Evolutionary conservation across 2,797 vertebrate species (phyloP).

Genomic region (Melanotaenia nigrans): DNA sequence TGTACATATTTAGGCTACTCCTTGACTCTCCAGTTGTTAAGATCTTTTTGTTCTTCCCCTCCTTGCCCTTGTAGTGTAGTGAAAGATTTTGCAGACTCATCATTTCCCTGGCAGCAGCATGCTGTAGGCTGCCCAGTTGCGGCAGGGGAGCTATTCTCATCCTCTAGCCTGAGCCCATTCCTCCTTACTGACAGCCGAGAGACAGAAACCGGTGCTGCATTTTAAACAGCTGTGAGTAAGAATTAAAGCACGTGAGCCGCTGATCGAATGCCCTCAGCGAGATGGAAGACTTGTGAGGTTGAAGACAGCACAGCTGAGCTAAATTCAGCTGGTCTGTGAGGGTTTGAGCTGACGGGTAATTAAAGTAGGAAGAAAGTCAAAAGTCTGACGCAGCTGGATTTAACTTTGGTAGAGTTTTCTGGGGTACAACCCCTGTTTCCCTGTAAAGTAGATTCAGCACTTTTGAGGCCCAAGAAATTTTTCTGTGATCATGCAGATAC

Average conservation of each 20-base stretch:
- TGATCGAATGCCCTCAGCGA: background rate
- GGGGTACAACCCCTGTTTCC: slow-evolving; percentile 14
- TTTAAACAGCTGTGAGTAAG: slow-evolving; percentile 45
- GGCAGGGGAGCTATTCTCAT: slow-evolving; percentile 52
- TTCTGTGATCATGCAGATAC: background rate
- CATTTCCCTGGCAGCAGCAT: slow-evolving; percentile 54
- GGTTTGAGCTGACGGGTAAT: slow-evolving; percentile 17
- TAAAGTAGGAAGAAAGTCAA: background rate
- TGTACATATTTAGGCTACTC: background rate
- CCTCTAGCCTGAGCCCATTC: slow-evolving; percentile 23
- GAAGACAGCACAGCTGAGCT: background rate
- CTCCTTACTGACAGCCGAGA: slow-evolving; percentile 41
- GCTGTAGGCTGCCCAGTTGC: slow-evolving; percentile 47
- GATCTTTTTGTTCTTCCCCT: slow-evolving; percentile 33
- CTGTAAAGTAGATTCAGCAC: slow-evolving; percentile 6
- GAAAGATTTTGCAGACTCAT: slow-evolving; percentile 72
- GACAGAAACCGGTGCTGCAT: slow-evolving; percentile 29
- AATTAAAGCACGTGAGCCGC: slow-evolving; percentile 1
- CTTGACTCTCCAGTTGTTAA: slow-evolving; percentile 10
- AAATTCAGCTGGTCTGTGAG: slow-evolving; percentile 11
- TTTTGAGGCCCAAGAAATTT: slow-evolving; percentile 4
- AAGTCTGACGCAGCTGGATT: background rate
- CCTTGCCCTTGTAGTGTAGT: slow-evolving; percentile 53
- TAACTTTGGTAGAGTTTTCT: slow-evolving; percentile 15
- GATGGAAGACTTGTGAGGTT: background rate